phyloP scores from a whole-genome alignment of 2,888 invertebrate species.

The Limnephilus marmoratus region DNA sequence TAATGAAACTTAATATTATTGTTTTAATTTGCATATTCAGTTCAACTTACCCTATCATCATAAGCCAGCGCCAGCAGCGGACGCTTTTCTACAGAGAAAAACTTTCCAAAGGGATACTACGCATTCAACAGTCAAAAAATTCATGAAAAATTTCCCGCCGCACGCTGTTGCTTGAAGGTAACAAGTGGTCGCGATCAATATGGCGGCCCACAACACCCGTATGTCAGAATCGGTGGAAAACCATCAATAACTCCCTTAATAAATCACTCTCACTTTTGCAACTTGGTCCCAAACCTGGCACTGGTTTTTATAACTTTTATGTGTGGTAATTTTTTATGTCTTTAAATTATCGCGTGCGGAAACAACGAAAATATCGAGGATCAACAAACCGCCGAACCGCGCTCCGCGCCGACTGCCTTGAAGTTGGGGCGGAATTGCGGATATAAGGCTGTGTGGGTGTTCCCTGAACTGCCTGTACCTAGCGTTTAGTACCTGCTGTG shows the following conservation, averaged over 20 bases:
- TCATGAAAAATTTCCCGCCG: slow-evolving; percentile 40
- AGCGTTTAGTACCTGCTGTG: not conserved
- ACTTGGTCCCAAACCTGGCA: not conserved
- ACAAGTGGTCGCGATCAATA: slow-evolving; percentile 65
- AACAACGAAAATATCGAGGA: slow-evolving; percentile 47
- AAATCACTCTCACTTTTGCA: not conserved
- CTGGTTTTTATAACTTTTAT: no score
- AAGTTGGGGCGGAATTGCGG: slow-evolving; percentile 44
- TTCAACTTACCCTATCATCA: slow-evolving; percentile 61
- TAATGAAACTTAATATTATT: not conserved
- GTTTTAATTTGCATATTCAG: not conserved
- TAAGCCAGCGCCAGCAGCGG: slow-evolving; percentile 8
- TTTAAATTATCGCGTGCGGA: slow-evolving; percentile 26
- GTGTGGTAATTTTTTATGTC: not conserved
- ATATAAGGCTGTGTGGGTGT: not conserved
- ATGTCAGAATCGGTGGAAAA: slow-evolving; percentile 7
- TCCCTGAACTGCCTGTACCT: not conserved
- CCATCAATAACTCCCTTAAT: not conserved
- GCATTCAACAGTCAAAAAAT: slow-evolving; percentile 5
- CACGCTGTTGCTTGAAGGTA: slow-evolving; percentile 59
- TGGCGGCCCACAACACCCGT: slow-evolving; percentile 57
- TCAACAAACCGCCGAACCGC: slow-evolving; percentile 45
- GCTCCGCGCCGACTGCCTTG: slow-evolving; percentile 52
- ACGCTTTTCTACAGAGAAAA: not conserved
- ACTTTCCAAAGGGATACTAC: not conserved